Percentiles rank a stretch among this genome's conserved stretches.
Conservation (phyloP, 2,797 vertebrate genomes). For the Crocodylus rhombifer region DNA sequence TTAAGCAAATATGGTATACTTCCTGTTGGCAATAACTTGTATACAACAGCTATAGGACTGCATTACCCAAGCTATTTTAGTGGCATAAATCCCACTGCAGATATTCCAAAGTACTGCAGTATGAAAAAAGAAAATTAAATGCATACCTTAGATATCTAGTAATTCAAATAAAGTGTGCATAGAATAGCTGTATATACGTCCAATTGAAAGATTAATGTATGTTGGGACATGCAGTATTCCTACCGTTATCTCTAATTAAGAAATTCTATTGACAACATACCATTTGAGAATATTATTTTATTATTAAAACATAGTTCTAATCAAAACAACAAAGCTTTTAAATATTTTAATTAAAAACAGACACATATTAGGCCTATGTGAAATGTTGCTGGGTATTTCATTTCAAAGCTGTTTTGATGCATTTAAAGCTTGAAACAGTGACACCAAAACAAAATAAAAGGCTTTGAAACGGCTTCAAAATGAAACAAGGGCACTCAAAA, state of each 20-base stretch:
- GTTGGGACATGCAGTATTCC: constrained; percentile 23
- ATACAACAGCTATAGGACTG: constrained; percentile 22
- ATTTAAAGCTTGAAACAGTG: too few relatives aligned
- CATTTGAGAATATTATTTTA: constrained; percentile 50
- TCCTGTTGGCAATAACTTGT: constrained; percentile 22
- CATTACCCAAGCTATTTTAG: constrained; percentile 36
- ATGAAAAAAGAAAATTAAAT: not conserved
- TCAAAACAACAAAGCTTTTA: constrained; percentile 58
- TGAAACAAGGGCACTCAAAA: too few relatives aligned
- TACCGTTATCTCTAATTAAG: constrained; percentile 55
- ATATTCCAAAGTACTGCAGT: not conserved
- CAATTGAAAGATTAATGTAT: not conserved
- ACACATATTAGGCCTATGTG: too few relatives aligned
- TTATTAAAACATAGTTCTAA: constrained; percentile 58
- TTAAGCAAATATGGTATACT: constrained; percentile 65
- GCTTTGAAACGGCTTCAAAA: too few relatives aligned
- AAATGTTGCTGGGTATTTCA: too few relatives aligned
- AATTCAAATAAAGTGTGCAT: not conserved
- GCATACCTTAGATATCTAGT: not conserved
- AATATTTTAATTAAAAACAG: constrained; percentile 70
- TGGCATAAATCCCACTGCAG: not conserved
- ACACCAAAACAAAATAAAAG: too few relatives aligned
- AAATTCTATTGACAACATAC: constrained; percentile 3
- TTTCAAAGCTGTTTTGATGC: too few relatives aligned
- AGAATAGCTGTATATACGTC: not conserved